These are phyloP conservation scores for Leucophora obtusa DNA, from an alignment of 2,888 invertebrate species.

Conservation along the genomic window DNA sequence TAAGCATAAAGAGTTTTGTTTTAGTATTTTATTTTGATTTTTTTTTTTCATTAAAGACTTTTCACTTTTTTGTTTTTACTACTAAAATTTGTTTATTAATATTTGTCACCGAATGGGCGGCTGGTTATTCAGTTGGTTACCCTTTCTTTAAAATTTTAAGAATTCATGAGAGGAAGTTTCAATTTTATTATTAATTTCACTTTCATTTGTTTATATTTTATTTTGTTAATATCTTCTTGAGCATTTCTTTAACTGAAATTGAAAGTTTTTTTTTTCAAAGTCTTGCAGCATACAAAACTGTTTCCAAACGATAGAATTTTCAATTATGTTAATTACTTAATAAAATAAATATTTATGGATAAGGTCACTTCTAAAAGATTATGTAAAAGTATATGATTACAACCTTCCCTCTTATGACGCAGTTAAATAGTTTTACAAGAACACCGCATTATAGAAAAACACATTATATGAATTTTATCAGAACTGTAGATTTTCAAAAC, in stretches of 20 bases:
- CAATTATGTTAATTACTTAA: neutral
- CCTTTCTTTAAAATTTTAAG: slow-evolving; percentile 44
- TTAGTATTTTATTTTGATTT: slow-evolving; percentile 31
- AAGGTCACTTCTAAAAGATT: neutral
- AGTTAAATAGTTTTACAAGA: too few relatives aligned
- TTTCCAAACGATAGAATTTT: slow-evolving; percentile 25
- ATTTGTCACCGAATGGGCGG: neutral
- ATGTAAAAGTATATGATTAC: too few relatives aligned
- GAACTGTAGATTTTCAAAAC: too few relatives aligned
- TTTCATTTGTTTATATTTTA: slow-evolving; percentile 52
- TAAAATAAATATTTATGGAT: neutral
- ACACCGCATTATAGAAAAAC: too few relatives aligned
- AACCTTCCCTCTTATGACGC: too few relatives aligned
- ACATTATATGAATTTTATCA: too few relatives aligned
- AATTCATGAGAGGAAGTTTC: slow-evolving; percentile 49
- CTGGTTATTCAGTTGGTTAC: neutral
- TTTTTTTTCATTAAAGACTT: slow-evolving; percentile 47
- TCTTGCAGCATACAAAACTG: slow-evolving; percentile 29
- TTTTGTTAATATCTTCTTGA: neutral
- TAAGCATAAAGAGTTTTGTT: neutral
- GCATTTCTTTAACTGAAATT: slow-evolving; percentile 35
- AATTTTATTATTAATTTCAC: slow-evolving; percentile 51
- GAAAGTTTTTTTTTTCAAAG: slow-evolving; percentile 23
- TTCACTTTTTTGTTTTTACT: slow-evolving; percentile 44
- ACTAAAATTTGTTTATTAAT: slow-evolving; percentile 11